Evolutionary conservation across 2,113 vertebrate species (phyloP).

Genomic region (Neolamprologus kungweensis): DNA sequence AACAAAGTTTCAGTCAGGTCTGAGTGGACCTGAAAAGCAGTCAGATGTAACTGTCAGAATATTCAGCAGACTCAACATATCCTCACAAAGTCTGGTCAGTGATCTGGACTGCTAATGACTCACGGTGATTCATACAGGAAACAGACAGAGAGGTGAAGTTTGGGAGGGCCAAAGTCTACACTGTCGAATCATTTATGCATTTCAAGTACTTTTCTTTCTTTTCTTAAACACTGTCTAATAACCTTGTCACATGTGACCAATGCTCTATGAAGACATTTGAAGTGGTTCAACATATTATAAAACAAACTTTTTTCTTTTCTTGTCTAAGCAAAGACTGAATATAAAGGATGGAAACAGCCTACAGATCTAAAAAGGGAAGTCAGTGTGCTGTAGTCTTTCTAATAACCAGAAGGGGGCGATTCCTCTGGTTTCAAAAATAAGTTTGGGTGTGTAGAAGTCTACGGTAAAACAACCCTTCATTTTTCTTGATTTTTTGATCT

Average conservation of each 20-base stretch:
- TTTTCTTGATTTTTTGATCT: neutral
- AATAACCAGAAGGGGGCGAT: neutral
- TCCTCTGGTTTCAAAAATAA: neutral
- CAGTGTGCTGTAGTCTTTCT: neutral
- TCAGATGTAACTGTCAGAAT: neutral
- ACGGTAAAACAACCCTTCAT: neutral
- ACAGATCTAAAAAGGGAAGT: neutral
- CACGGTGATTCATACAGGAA: conserved; percentile 14
- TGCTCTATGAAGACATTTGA: neutral
- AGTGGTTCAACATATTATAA: neutral
- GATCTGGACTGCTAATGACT: conserved; percentile 2
- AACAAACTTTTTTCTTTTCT: conserved; percentile 10
- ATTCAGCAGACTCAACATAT: neutral
- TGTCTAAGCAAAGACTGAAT: neutral
- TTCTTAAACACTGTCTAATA: neutral
- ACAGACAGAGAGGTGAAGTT: neutral
- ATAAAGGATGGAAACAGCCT: neutral
- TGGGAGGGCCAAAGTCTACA: neutral
- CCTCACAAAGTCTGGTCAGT: neutral
- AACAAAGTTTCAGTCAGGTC: neutral
- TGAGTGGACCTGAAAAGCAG: neutral
- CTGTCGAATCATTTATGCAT: neutral
- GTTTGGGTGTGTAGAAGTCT: neutral
- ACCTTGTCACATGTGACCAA: conserved; percentile 13
- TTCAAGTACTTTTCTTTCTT: neutral